Percentiles rank a stretch among this genome's conserved stretches.
phyloP scores from a whole-genome alignment of 2,113 vertebrate genomes.

The Myotis davidii region DNA sequence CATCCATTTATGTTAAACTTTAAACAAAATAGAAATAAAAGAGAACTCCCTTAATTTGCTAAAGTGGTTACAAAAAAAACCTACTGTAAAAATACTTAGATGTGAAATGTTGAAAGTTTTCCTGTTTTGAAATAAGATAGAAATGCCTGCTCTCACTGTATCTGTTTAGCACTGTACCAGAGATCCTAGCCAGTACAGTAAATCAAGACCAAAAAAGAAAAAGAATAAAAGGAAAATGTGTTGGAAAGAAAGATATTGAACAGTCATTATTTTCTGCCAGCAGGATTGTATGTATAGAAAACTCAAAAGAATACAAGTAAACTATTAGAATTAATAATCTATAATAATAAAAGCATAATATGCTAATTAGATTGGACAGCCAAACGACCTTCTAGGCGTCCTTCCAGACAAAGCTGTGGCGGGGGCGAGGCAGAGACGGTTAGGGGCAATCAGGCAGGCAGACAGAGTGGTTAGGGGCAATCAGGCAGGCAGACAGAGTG shows the following conservation, averaged over 20 bases:
- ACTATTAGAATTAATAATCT: not conserved
- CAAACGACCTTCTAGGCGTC: too few relatives aligned
- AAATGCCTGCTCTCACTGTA: not conserved
- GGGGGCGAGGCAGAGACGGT: too few relatives aligned
- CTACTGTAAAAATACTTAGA: not conserved
- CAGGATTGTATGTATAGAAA: conserved; percentile 17
- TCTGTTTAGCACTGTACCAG: not conserved
- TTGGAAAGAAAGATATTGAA: conserved; percentile 33
- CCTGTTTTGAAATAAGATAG: conserved; percentile 9
- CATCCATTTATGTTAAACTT: conserved; percentile 16
- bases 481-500: too few relatives aligned
- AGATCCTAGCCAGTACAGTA: not conserved
- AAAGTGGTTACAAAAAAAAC: not conserved
- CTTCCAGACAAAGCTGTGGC: too few relatives aligned
- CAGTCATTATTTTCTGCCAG: not conserved
- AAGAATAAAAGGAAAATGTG: not conserved
- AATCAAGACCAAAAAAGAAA: not conserved
- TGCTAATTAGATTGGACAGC: too few relatives aligned
- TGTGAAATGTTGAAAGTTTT: conserved; percentile 17
- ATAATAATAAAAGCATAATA: too few relatives aligned
- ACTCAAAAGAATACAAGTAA: not conserved
- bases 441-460: too few relatives aligned
- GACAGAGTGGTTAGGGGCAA: accelerated
- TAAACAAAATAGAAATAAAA: conserved; percentile 38
- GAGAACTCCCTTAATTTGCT: not conserved